phyloP scores from a whole-genome alignment of 2,797 vertebrate species.

The Micromesistius poutassou region DNA sequence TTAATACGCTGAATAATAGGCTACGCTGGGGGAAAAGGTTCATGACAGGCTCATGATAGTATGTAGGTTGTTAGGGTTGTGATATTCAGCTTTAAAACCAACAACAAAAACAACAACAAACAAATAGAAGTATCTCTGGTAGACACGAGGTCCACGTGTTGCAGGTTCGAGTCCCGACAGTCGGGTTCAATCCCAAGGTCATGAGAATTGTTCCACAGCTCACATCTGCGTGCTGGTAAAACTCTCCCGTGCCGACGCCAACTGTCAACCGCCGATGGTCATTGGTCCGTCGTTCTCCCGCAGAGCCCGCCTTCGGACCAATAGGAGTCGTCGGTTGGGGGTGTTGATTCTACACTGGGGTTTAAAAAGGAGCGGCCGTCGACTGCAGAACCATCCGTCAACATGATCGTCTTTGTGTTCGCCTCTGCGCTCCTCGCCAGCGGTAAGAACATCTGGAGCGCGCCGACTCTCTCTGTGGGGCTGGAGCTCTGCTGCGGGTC shows the following conservation, averaged over 20 bases:
- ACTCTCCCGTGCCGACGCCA: not conserved
- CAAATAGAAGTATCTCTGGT: too few relatives aligned
- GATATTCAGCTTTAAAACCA: too few relatives aligned
- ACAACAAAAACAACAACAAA: too few relatives aligned
- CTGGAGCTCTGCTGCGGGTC: constrained; percentile 8
- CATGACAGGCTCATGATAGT: not conserved
- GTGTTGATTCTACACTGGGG: constrained; percentile 38
- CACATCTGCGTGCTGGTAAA: constrained; percentile 47
- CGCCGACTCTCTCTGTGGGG: constrained; percentile 44
- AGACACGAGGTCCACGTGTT: too few relatives aligned
- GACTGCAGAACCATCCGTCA: constrained; percentile 66
- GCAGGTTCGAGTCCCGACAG: not conserved
- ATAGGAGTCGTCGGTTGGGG: constrained; percentile 29
- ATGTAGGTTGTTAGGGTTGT: too few relatives aligned
- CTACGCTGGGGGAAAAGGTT: not conserved
- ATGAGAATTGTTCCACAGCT: constrained; percentile 58
- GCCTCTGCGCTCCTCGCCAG: constrained; percentile 74
- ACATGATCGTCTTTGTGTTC: constrained; percentile 74
- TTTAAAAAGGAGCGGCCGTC: constrained; percentile 64
- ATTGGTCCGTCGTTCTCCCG: constrained; percentile 37
- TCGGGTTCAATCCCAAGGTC: constrained; percentile 33
- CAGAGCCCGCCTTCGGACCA: constrained; percentile 32
- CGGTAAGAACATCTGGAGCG: constrained; percentile 71
- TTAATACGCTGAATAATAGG: not conserved
- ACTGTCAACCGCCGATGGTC: not conserved